Conservation (phyloP, 2,113 vertebrate genomes). For the Barbus barbus region DNA sequence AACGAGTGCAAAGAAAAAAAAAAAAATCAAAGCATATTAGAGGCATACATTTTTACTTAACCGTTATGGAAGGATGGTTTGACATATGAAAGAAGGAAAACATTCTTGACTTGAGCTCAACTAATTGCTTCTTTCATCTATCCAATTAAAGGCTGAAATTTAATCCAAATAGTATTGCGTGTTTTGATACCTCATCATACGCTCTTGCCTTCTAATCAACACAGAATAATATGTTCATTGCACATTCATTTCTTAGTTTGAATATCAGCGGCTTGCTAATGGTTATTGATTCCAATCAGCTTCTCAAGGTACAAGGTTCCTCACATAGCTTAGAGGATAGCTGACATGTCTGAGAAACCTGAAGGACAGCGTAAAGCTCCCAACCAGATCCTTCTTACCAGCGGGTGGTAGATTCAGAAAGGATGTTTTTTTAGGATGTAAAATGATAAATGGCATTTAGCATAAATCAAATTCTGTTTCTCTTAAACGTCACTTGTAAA, state of each 20-base stretch:
- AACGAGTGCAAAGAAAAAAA: slow-evolving; percentile 40
- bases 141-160: slow-evolving; percentile 72
- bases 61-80: slow-evolving; percentile 60
- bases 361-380: slow-evolving; percentile 50
- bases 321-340: slow-evolving; percentile 46
- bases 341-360: slow-evolving; percentile 46
- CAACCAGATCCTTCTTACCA: slow-evolving; percentile 62
- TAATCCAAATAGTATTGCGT: slow-evolving; percentile 70
- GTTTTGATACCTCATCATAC: slow-evolving; percentile 67
- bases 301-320: slow-evolving; percentile 39
- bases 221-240: slow-evolving; percentile 51
- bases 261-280: slow-evolving; percentile 37
- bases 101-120: slow-evolving; percentile 64
- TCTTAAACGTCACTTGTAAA: slow-evolving; percentile 65
- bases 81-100: slow-evolving; percentile 49
- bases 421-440: slow-evolving; percentile 61
- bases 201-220: slow-evolving; percentile 68
- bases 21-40: slow-evolving; percentile 38
- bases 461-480: slow-evolving; percentile 69
- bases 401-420: slow-evolving; percentile 13
- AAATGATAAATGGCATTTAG: slow-evolving; percentile 63
- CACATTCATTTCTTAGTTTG: slow-evolving; percentile 62
- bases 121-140: slow-evolving; percentile 76
- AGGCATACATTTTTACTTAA: slow-evolving; percentile 53
- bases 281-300: slow-evolving; percentile 57